Base-by-base conservation (phyloP, 2,797 vertebrate species). In the Peromyscus attwateri region DNA sequence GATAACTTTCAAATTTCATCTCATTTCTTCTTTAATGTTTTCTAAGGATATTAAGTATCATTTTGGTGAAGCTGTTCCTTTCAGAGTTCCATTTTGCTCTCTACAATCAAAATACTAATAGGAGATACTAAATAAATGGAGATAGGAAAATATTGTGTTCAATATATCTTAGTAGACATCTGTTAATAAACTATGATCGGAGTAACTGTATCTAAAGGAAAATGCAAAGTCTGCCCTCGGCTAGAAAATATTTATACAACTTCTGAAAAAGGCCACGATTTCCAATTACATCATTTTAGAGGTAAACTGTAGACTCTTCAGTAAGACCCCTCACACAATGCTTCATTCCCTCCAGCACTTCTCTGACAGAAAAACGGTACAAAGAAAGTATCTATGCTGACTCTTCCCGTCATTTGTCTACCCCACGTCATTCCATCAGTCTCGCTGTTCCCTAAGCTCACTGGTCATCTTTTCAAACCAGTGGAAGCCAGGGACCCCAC, bases 21-120 rank as follows among this genome's bases (percentile, higher is more conserved):
- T 95, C 2, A 87, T 82, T 87, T 91, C 76, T 57, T 71, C 60
- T 88, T 88, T 80, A 85, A 64, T 75, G n/a, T 75, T 92, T 89
- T 64, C 75, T 81, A 66, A 57, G 21, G 34, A 68, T 31, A 34
- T 31, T 23, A 62, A 66, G 43, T 68, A 76, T 92, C 68, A 76
- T 62, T 87, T 55, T n/a, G 19, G 19, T 55, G 73, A 90, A 90
- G 85, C 31, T 21, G 49, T 79, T 14, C 90, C 68, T 92, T 64
- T 87, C 81, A 40, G 27, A 82, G 81, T 62, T 94, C 60, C n/a
- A 82, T 64, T 64, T 64, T 90, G 62, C 84, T 37, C 60, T 94
- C 60, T 92, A 27, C 23, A 34, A 19, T 92, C 43, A 83, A 55
- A 80, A 62, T 75, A 60, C 64, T 91, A 89, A 37, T 40, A 31